Conservation (phyloP, 2,888 invertebrate genomes). For the Hypselothyrea guttata region DNA sequence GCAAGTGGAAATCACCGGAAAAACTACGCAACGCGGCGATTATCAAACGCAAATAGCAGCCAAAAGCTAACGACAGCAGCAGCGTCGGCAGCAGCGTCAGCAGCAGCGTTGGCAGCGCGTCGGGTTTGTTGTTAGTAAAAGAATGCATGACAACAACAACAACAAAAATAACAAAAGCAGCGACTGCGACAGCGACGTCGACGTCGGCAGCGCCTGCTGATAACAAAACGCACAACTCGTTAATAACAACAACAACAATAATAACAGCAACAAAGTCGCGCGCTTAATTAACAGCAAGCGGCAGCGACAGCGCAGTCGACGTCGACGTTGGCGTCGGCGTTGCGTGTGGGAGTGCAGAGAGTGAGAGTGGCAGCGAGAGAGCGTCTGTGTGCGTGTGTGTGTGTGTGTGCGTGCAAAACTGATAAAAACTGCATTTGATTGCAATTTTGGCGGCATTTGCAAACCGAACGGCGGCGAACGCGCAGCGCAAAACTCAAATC, state of each 20-base stretch:
- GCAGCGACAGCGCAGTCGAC: conserved; percentile 53
- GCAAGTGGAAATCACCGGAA: conserved; percentile 78
- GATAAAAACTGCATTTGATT: conserved; percentile 74
- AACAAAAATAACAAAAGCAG: conserved; percentile 53
- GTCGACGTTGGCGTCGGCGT: conserved; percentile 24
- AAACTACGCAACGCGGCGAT: conserved; percentile 75
- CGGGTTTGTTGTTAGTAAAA: conserved; percentile 39
- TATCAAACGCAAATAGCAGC: conserved; percentile 39
- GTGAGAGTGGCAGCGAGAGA: background rate
- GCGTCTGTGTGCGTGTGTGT: conserved; percentile 16
- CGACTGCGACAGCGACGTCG: conserved; percentile 16
- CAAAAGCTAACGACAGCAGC: conserved; percentile 40
- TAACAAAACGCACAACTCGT: conserved; percentile 69
- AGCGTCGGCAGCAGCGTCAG: conserved; percentile 24
- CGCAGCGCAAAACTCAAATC: conserved; percentile 65
- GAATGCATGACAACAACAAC: no score
- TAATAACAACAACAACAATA: conserved; percentile 65
- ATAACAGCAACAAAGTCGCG: conserved; percentile 51
- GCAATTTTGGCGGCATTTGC: conserved; percentile 76
- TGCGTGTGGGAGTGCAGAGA: conserved; percentile 40
- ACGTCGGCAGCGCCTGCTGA: conserved; percentile 57
- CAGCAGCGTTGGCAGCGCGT: conserved; percentile 20
- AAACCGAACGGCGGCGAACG: conserved; percentile 61
- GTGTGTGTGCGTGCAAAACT: conserved; percentile 30
- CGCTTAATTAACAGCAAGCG: conserved; percentile 64